phyloP scores from a whole-genome alignment of 2,113 vertebrate species.

The Paralichthys olivaceus region DNA sequence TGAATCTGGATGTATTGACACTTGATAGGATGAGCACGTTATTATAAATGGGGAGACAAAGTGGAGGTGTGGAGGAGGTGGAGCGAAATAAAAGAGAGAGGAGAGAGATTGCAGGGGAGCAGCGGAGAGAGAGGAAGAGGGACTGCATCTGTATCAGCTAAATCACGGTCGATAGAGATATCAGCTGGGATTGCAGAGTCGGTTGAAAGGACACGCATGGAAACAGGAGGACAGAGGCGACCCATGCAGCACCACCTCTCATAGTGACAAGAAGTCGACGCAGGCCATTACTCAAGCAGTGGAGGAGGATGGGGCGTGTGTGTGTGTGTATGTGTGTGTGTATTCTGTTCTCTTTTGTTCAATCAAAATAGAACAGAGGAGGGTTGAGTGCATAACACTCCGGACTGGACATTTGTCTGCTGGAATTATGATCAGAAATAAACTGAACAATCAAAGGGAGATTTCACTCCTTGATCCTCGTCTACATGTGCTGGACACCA shows the following conservation, averaged over 20 bases:
- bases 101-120: conserved; percentile 37
- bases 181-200: conserved; percentile 82
- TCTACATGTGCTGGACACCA: too few species aligned
- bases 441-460: conserved; percentile 1
- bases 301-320: neutral
- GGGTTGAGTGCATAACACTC: conserved; percentile 52
- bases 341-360: conserved; percentile 64
- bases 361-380: conserved; percentile 69
- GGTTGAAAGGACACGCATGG: conserved; percentile 80
- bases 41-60: conserved; percentile 26
- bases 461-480: neutral
- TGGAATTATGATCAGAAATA: conserved; percentile 35
- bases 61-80: conserved; percentile 2
- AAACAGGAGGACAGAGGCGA: conserved; percentile 78
- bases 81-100: conserved; percentile 33
- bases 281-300: conserved; percentile 82
- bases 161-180: conserved; percentile 85
- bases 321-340: neutral
- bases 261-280: conserved; percentile 81
- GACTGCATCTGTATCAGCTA: conserved; percentile 79
- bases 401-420: conserved; percentile 52
- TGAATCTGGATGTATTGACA: conserved; percentile 58
- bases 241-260: conserved; percentile 80
- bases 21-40: conserved; percentile 45
- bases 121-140: conserved; percentile 21